Base-by-base conservation (phyloP, 2,888 invertebrate species). In the Trachelus tabidus region DNA sequence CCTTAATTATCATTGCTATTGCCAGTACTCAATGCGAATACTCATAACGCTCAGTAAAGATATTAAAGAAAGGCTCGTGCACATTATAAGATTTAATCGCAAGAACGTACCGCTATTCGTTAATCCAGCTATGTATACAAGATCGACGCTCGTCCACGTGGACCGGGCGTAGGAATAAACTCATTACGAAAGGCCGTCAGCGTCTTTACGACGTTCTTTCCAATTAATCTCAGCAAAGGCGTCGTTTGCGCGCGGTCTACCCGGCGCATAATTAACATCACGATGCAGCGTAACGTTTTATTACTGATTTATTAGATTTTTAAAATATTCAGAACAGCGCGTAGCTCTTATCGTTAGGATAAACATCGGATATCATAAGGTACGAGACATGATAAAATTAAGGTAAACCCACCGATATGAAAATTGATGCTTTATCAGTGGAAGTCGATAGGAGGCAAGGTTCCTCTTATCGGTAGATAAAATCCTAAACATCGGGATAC, bases 271-370 rank as follows among this genome's bases (percentile, higher is more conserved):
- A 56, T 56, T 56, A 56, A 56, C 23, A 56, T 23, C 23, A 23
- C 56, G 56, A 56, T 56, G 56, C 23, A 56, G 56, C 71, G 69
- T 33, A 78, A 78, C 78, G 73, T 76, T 78, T 78, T 76, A 40
- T 78, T 37, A 78, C 68, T 69, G 78, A 78, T 78, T 78, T 78
- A 76, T 78, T 76, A 78, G 78, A 78, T 71, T 78, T 78, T 78
- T 75, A 76, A 76, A 77, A 76, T 76, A 78, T 76, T 76, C 68
- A 68, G 35, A 78, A 78, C 78, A 78, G 73, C 75, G 40, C 75
- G 78, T 78, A 78, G 71, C 71, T 71, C 71, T 35, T 34, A 35
- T 37, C 34, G 74, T 74, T 74, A 74, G 74, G 12, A 23, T 74
- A 74, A 40, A 77, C 56, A 73, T 77, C 56, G 34, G 68, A 74